phyloP scores from a whole-genome alignment of 2,113 vertebrate genomes.

The Procapra przewalskii region DNA sequence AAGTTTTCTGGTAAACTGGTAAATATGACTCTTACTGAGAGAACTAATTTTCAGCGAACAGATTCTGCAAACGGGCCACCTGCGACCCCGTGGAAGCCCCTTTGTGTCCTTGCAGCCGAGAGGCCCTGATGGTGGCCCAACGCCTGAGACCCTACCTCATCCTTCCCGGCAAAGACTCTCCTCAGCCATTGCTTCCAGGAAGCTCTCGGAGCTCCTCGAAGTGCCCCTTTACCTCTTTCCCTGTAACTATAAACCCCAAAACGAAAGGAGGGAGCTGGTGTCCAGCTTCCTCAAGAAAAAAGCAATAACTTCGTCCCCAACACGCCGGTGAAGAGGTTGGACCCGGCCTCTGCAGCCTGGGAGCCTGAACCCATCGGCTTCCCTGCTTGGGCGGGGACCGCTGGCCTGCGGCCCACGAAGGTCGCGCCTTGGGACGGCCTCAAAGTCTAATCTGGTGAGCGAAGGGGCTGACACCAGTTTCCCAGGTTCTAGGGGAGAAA shows the following conservation, averaged over 20 bases:
- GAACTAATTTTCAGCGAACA: background rate
- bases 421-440: constrained; percentile 54
- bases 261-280: constrained; percentile 81
- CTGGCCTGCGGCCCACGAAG: constrained; percentile 76
- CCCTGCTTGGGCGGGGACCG: constrained; percentile 82
- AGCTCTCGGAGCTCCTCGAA: background rate
- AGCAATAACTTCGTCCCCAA: constrained; percentile 65
- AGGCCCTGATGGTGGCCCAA: background rate
- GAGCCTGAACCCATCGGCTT: constrained; percentile 80
- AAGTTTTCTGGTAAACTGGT: background rate
- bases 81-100: background rate
- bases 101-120: accelerated
- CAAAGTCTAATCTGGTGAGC: too few species aligned
- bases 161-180: background rate
- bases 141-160: too few species aligned
- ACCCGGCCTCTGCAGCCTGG: constrained; percentile 73
- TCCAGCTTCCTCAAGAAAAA: constrained; percentile 73
- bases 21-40: background rate
- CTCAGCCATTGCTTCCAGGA: too few species aligned
- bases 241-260: constrained; percentile 82
- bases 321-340: constrained; percentile 77
- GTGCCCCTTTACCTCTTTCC: background rate
- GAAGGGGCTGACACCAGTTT: background rate
- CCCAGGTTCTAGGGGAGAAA: background rate
- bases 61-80: background rate